These are phyloP conservation scores for Silurus glanis DNA, from an alignment of 2,113 vertebrate species.

Conservation along the genomic window DNA sequence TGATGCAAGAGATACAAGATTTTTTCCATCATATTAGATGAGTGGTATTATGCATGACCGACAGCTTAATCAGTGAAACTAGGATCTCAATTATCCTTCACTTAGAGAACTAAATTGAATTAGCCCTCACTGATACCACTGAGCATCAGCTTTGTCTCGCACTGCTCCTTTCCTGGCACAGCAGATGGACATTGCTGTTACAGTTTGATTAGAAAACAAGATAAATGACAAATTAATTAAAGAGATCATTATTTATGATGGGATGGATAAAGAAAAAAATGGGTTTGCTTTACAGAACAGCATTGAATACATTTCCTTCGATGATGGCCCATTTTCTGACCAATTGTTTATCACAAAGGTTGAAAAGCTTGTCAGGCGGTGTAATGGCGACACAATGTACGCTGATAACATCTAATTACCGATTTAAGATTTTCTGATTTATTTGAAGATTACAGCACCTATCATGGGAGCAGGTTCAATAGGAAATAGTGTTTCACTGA, in stretches of 20 bases:
- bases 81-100: slow-evolving; percentile 56
- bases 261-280: background rate
- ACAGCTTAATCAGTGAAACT: slow-evolving; percentile 33
- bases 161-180: background rate
- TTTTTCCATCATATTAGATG: slow-evolving; percentile 6
- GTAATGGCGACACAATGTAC: background rate
- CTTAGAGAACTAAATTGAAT: slow-evolving; percentile 55
- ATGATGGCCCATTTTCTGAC: background rate
- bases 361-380: slow-evolving; percentile 14
- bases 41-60: slow-evolving; percentile 12
- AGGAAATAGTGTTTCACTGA: background rate
- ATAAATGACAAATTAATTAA: slow-evolving; percentile 56
- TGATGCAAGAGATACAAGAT: background rate
- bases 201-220: slow-evolving; percentile 52
- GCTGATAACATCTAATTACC: background rate
- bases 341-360: slow-evolving; percentile 23
- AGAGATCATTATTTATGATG: slow-evolving; percentile 34
- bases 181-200: slow-evolving; percentile 27
- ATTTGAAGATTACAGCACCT: background rate
- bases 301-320: slow-evolving; percentile 40
- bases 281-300: slow-evolving; percentile 9
- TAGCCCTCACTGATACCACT: slow-evolving; percentile 32
- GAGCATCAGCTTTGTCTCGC: slow-evolving; percentile 23
- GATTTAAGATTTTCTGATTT: background rate
- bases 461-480: background rate